These are phyloP conservation scores for Marasmarcha lunaedactyla DNA, from an alignment of 2,888 invertebrate genomes.

Conservation along the genomic window DNA sequence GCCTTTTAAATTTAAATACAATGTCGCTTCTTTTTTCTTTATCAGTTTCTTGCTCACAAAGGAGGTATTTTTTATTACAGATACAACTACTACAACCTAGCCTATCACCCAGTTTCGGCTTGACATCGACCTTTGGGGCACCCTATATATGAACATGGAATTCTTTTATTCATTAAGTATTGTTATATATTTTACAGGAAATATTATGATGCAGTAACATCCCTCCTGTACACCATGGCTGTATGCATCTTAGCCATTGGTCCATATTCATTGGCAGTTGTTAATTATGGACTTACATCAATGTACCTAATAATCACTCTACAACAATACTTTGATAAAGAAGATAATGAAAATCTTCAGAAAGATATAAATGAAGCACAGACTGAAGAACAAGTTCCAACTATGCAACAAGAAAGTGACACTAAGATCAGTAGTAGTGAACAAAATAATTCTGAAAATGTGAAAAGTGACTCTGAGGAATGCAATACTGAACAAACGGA, in stretches of 20 bases:
- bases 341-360: constrained; percentile 17
- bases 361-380: constrained; percentile 1
- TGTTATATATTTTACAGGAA: constrained; percentile 57
- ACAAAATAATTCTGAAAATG: constrained; percentile 8
- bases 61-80: no score
- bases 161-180: no score
- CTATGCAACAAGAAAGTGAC: constrained; percentile 10
- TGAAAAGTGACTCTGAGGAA: neutral
- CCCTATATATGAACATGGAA: no score
- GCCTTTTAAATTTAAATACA: no score
- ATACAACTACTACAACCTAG: no score
- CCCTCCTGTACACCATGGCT: constrained; percentile 64
- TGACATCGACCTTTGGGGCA: no score
- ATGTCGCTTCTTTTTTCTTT: no score
- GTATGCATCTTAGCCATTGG: constrained; percentile 69
- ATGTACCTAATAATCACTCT: constrained; percentile 65
- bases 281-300: constrained; percentile 70
- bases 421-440: constrained; percentile 4
- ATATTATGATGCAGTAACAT: constrained; percentile 48
- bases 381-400: constrained; percentile 8
- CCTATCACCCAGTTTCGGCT: no score
- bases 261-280: constrained; percentile 69
- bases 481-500: constrained; percentile 4
- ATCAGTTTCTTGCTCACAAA: no score
- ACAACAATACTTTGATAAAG: constrained; percentile 64